These are phyloP conservation scores for Tauraco erythrolophus DNA, from an alignment of 2,113 vertebrate species.

Conservation along the genomic window DNA sequence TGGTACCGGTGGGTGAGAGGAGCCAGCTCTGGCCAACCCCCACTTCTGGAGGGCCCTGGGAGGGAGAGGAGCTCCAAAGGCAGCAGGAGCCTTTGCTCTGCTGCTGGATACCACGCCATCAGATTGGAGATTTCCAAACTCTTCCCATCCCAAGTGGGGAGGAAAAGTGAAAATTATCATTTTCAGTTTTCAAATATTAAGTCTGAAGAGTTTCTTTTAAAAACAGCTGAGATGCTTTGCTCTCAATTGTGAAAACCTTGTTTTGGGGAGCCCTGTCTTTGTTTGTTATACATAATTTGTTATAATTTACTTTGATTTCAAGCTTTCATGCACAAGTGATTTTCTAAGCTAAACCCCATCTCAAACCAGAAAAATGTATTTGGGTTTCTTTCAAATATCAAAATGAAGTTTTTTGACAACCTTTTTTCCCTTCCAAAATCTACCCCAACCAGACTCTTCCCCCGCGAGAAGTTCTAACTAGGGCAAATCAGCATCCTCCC, in stretches of 20 bases:
- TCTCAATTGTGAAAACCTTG: neutral
- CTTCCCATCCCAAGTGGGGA: neutral
- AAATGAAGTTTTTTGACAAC: neutral
- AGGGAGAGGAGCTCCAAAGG: neutral
- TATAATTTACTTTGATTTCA: neutral
- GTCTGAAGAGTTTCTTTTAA: neutral
- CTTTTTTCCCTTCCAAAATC: neutral
- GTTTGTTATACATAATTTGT: neutral
- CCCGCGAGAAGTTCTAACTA: neutral
- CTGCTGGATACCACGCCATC: accelerated
- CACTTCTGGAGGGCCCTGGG: neutral
- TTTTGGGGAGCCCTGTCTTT: neutral
- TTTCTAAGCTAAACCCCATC: neutral
- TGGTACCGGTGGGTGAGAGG: accelerated
- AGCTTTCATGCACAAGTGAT: neutral
- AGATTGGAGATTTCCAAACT: neutral
- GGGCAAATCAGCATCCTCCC: neutral
- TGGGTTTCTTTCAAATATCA: neutral
- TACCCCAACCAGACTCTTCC: neutral
- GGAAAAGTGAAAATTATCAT: neutral
- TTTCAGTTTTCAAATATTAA: neutral
- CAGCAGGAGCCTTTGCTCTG: neutral
- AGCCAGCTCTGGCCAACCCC: accelerated
- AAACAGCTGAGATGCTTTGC: neutral
- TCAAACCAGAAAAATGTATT: neutral